phyloP scores from a whole-genome alignment of 2,113 vertebrate genomes.

The Mohoua ochrocephala region DNA sequence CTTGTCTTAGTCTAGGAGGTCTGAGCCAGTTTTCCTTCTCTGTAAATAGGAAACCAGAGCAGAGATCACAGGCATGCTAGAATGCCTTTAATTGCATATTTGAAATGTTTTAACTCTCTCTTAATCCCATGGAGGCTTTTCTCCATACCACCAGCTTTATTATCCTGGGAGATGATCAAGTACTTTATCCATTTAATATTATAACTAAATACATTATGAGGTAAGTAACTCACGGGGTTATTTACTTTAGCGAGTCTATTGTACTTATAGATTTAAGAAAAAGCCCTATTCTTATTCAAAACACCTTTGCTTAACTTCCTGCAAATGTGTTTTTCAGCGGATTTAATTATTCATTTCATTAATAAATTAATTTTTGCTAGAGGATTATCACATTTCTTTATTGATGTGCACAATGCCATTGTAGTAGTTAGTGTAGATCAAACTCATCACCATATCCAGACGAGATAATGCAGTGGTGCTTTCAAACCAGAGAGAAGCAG shows the following conservation, averaged over 20 bases:
- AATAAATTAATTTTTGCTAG: constrained; percentile 47
- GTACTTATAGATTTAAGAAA: constrained; percentile 28
- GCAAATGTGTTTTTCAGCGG: neutral
- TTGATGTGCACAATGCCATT: neutral
- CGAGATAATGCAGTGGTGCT: neutral
- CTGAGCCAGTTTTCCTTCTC: constrained; percentile 71
- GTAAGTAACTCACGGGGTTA: constrained; percentile 17
- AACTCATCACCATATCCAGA: neutral
- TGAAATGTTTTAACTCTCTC: constrained; percentile 25
- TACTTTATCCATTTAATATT: constrained; percentile 45
- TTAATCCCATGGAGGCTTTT: neutral
- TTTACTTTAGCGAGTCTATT: constrained; percentile 49
- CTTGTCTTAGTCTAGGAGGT: constrained; percentile 62
- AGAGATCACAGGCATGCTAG: constrained; percentile 55
- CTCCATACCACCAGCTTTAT: constrained; percentile 30
- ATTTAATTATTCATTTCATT: constrained; percentile 40
- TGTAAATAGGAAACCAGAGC: constrained; percentile 57
- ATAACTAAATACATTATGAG: constrained; percentile 32
- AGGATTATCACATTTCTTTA: constrained; percentile 8
- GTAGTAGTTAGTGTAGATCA: neutral
- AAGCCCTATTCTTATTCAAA: neutral
- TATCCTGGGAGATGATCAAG: constrained; percentile 47
- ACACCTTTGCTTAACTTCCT: constrained; percentile 6
- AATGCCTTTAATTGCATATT: constrained; percentile 45
- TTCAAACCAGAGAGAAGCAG: neutral